Evolutionary conservation across 2,797 vertebrate species (phyloP).

Genomic region (Acanthopagrus latus): DNA sequence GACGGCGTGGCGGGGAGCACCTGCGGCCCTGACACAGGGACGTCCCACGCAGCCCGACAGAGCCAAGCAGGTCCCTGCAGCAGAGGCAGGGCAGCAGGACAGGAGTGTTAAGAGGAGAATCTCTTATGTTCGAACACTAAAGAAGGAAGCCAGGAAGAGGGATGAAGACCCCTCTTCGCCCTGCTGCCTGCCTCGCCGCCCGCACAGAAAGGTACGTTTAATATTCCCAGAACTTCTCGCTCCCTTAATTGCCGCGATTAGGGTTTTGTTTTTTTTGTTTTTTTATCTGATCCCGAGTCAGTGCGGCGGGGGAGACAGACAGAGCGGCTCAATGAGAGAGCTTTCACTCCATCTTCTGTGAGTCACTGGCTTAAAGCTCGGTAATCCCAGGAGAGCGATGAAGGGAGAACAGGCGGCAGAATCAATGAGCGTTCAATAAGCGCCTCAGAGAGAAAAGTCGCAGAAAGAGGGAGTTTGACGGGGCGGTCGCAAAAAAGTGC

Average conservation of each 20-base stretch:
- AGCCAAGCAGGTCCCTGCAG: slow-evolving; percentile 26
- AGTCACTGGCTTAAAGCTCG: slow-evolving; percentile 55
- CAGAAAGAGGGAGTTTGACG: slow-evolving; percentile 31
- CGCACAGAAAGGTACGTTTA: slow-evolving; percentile 79
- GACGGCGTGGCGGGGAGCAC: slow-evolving; percentile 43
- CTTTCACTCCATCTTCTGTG: slow-evolving; percentile 44
- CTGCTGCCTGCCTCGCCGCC: slow-evolving; percentile 62
- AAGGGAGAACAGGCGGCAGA: slow-evolving; percentile 50
- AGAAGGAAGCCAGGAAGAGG: slow-evolving; percentile 49
- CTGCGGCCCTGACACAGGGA: slow-evolving; percentile 34
- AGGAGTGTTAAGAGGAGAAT: slow-evolving; percentile 78
- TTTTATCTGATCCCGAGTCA: slow-evolving; percentile 49
- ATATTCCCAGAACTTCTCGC: background rate
- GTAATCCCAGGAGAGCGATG: slow-evolving; percentile 63
- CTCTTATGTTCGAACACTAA: slow-evolving; percentile 71
- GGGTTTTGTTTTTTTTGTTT: slow-evolving; percentile 37
- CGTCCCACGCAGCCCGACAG: slow-evolving; percentile 35
- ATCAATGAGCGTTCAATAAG: slow-evolving; percentile 54
- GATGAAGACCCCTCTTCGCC: slow-evolving; percentile 19
- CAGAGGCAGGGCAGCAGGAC: slow-evolving; percentile 3
- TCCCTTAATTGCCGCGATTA: slow-evolving; percentile 38
- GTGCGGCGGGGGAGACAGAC: slow-evolving; percentile 18
- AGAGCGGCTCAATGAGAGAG: slow-evolving; percentile 40
- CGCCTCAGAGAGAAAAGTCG: slow-evolving; percentile 10
- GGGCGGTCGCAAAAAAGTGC: background rate